phyloP scores from a whole-genome alignment of 2,797 vertebrate species.

The Petrocephalus schoutedeni region DNA sequence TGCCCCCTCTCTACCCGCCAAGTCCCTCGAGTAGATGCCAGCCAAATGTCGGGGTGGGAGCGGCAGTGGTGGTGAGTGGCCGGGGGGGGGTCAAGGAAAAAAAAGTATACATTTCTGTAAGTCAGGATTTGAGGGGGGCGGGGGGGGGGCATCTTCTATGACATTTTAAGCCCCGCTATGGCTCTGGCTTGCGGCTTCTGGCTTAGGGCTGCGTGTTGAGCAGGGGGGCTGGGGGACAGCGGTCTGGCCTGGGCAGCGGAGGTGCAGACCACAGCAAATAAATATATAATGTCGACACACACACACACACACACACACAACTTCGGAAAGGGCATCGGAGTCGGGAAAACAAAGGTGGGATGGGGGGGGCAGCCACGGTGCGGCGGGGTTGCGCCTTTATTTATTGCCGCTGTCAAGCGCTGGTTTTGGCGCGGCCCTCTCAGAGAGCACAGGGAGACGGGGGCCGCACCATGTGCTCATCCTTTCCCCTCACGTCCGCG shows the following conservation, averaged over 20 bases:
- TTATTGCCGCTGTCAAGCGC: slow-evolving; percentile 45
- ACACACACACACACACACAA: background rate
- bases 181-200: background rate
- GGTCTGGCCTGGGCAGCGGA: background rate
- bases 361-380: background rate
- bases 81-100: background rate
- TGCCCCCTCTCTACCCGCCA: slow-evolving; percentile 65
- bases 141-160: background rate
- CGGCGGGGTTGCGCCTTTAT: slow-evolving; percentile 38
- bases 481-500: slow-evolving; percentile 41
- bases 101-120: slow-evolving; percentile 32
- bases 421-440: slow-evolving; percentile 42
- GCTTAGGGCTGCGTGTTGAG: background rate
- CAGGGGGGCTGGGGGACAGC: background rate
- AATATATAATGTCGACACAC: background rate
- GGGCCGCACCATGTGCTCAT: background rate
- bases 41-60: slow-evolving; percentile 25
- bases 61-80: background rate
- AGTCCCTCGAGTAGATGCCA: slow-evolving; percentile 68
- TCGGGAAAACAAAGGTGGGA: background rate
- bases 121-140: background rate
- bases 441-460: slow-evolving; percentile 40
- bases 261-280: background rate
- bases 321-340: background rate
- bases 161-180: too few relatives aligned